Evolutionary conservation across 1,140 invertebrate genomes (phyloP), one percentile per base, ranked within the genome.

Genomic region (Orchesella cincta): DNA sequence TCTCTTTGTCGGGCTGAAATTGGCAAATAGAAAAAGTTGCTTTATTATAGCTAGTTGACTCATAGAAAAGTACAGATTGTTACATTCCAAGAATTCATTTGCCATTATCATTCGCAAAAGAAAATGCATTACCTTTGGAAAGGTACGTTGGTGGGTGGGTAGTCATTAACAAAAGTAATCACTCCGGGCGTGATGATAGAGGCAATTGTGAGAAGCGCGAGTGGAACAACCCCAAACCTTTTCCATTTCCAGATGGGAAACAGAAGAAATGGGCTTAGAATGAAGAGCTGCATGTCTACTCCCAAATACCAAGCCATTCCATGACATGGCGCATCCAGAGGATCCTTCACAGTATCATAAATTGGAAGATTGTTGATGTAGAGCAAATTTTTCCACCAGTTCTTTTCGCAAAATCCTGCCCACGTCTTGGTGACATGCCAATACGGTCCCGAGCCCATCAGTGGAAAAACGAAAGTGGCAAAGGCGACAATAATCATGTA

Each of bases 111-210:
- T 14, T 51, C 12, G 46, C 46, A 51, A 51, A 51, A n/a, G 12
- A 51, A n/a, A 12, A 51, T 14, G 12, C n/a, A 12, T 71, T 36
- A 71, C 67, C 18, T 71, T 71, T 8, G 12, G 18, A 31, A 71
- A 8, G 34, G 34, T 2, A 71, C 67, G 18, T 8, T 5, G 5
- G 67, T 71, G 12, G 67, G 67, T 31, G 86, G 85, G 5, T 87
- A 36, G 5, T 29, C 67, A 34, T 71, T 20, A 8, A 36, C 34
- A 16, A 14, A 31, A 29, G 34, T 71, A 16, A 71, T 8, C 29
- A 31, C 34, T 12, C 67, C 67, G 31, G 67, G 67, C 5, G 26
- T 36, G 31, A 71, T 18, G 5, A 33, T 33, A 20, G 67, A 28
- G 23, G 31, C 31, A 2, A 71, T 31, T 18, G 67, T 34, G 1